Evolutionary conservation across 2,797 vertebrate genomes (phyloP), one percentile per base, ranked within the genome.

Genomic region (Knipowitschia caucasica): DNA sequence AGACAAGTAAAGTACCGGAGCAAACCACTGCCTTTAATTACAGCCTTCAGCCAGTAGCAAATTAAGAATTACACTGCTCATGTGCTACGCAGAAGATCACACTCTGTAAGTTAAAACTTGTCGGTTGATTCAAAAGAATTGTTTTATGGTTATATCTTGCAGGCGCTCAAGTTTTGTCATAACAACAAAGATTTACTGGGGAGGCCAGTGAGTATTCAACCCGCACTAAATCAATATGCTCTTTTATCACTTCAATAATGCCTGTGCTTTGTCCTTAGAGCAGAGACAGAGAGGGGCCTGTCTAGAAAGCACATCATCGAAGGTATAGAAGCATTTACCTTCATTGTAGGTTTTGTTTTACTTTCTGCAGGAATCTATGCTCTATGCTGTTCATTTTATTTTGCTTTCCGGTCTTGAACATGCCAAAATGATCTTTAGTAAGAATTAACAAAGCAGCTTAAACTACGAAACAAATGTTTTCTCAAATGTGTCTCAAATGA

Each of bases 261-360:
- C 66, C 3, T 33, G 23, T 50, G 11, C 40, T 50, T 20, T 34
- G 25, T 53, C 61, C 56, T 43, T 84, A 95, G 94, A 81, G 94
- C 94, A 27, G 94, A 95, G 80, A 95, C 94, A 0, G 93, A 96
- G 74, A 82, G 92, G 74, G 94, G 94, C 23, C 87, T 96, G 59
- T 95, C 93, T 54, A 89, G 94, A 79, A 95, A 95, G 69, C 94
- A 95, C 86, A 95, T 96, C 24, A 94, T 96, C 40, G 94, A 96
- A 87, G 94, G 94, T 95, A 81, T 11, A 53, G 17, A 33, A 4
- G 21, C 24, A 50, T 34, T 21, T 17, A 35, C 15, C 12, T 34
- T 31, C 31, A 27, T 15, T 15, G 24, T 8, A 29, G 7, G 10
- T 30, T 30, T n/a, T n/a, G n/a, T n/a, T n/a, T n/a, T n/a, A n/a